Base-by-base conservation (phyloP, 2,797 vertebrate species). In the Gymnopithys bicolor region DNA sequence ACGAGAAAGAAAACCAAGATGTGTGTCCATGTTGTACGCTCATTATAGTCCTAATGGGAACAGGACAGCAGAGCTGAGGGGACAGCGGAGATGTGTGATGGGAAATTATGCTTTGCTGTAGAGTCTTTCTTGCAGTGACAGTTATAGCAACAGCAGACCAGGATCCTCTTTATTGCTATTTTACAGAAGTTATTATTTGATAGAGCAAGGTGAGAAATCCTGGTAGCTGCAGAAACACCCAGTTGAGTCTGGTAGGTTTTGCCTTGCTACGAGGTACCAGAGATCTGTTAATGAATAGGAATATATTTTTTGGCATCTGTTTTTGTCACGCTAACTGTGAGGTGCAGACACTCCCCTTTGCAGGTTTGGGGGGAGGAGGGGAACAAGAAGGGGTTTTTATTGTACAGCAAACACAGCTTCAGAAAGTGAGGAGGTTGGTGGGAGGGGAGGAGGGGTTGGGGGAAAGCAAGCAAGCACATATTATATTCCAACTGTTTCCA, bases 401-500 rank as follows among this genome's bases (percentile, higher is more conserved):
- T 89, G 64, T 55, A 49, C 33, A 51, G 88, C 73, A 95, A 84
- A 92, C 91, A 64, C 45, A 87, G 82, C 84, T 95, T 88, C 77
- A 83, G 93, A 90, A 96, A 96, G 79, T 78, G 95, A 96, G 92
- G 94, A 93, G 94, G 93, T 76, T 87, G 91, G 83, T 86, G 89
- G 90, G 94, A 90, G 85, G 84, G 85, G 69, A 93, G 46, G 33
- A 63, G 63, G 41, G 60, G 62, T 59, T 69, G 49, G 78, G 80
- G 56, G 51, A 86, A 68, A 90, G 84, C 52, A 6, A 86, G 91
- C 74, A 86, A 88, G 94, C 60, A 90, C 70, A 86, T 67, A 93
- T 97, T 97, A 94, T 92, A 91, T 95, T 97, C 96, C 95, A 97
- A 97, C 96, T 94, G 97, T 97, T 98, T 97, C 97, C 97, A 98